Conservation (phyloP, 2,797 vertebrate species). For the Naso thynnoides region DNA sequence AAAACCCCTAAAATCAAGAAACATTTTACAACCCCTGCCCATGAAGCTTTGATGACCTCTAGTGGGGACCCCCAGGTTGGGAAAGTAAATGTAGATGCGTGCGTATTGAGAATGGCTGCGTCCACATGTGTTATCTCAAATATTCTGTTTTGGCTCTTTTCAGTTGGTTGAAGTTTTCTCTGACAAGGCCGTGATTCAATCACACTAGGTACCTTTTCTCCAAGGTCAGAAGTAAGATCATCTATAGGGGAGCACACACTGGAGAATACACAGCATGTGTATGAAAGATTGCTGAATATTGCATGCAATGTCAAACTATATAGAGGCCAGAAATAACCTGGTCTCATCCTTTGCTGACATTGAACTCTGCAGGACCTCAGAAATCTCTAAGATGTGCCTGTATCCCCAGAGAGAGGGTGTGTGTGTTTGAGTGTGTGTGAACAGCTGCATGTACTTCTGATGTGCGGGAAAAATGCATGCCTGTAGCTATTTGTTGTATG, state of each 20-base stretch:
- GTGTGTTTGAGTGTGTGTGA: neutral
- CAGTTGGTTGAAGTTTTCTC: neutral
- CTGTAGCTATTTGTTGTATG: neutral
- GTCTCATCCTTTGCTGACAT: conserved; percentile 35
- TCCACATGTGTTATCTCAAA: neutral
- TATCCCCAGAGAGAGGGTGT: conserved; percentile 5
- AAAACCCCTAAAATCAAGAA: too few relatives aligned
- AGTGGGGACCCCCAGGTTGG: too few relatives aligned
- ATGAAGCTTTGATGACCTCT: too few relatives aligned
- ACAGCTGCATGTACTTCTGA: neutral
- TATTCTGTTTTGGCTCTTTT: neutral
- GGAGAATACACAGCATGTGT: neutral
- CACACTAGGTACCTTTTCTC: neutral
- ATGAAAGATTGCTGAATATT: conserved; percentile 35
- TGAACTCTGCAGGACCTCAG: conserved; percentile 35
- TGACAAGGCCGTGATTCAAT: neutral
- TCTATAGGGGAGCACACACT: neutral
- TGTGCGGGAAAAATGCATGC: neutral
- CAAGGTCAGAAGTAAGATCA: neutral
- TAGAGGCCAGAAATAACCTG: conserved; percentile 37
- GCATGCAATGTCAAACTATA: conserved; percentile 35
- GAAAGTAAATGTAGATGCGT: too few relatives aligned
- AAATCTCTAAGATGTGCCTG: neutral
- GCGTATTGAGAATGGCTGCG: too few relatives aligned
- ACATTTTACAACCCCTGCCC: too few relatives aligned